Evolutionary conservation across 1,140 invertebrate genomes (phyloP), one percentile per base, ranked within the genome.

Genomic region (Mactra quadrangularis): DNA sequence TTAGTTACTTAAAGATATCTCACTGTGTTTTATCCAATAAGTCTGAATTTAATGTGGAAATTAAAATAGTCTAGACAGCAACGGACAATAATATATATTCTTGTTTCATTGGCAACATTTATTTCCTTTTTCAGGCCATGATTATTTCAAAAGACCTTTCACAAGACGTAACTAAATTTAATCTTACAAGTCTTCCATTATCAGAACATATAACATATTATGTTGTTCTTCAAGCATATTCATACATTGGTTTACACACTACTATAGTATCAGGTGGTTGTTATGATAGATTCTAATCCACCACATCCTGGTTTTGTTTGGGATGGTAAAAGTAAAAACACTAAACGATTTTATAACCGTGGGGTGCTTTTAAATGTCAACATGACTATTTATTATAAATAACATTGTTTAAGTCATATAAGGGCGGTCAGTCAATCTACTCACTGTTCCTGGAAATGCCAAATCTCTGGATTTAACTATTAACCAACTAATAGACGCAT

Each of bases 241-340:
- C 78, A 41, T 47, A 59, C 25, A 75, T 70, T 27, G 85, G 82
- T 0, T 66, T 86, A 7, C 59, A 68, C 33, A 83, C 64, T 33
- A 83, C 52, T 31, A 29, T 29, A 13, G 38, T 25, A 25, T 83
- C 81, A 50, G 85, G 83, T 86, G 85, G 85, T 31, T 66, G n/a
- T 86, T 33, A 66, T 75, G 33, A 25, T 86, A 35, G 82, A 83
- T 55, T 38, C 35, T 45, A 50, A 64, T 15, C 75, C 68, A 33
- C 85, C 85, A n/a, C 11, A 19, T 19, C 4, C 70, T 38, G 85
- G 85, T 38, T 29, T 79, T 17, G 75, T 86, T 3, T 35, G 75
- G 55, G 85, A 86, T 59, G 85, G 85, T 3, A 31, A 66, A 35
- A 70, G 85, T 86, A 82, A 7, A 1, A 17, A 33, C 17, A 3